Base-by-base conservation (phyloP, 2,888 invertebrate genomes). In the Callyntrura guangdongensis region DNA sequence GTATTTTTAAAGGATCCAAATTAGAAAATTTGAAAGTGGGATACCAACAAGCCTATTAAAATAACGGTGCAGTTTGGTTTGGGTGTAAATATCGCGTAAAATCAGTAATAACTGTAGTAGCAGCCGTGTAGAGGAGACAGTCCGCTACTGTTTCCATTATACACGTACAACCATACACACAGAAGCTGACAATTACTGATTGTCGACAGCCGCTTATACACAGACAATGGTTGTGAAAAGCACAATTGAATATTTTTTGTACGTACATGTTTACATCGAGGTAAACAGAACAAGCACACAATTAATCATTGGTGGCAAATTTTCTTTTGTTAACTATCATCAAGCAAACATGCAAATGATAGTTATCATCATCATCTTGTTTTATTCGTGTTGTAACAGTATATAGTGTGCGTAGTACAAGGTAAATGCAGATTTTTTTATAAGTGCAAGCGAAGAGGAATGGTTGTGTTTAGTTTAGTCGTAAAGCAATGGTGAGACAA, bases 201-300 rank as follows among this genome's bases (percentile, higher is more conserved):
- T 74, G 86, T 86, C 74, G 64, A 67, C 81, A 81, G 81, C 67
- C 77, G 27, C 77, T n/a, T n/a, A 77, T 49, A 61, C 74, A 49
- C 56, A 67, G 17, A 69, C 56, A 69, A 67, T 86, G 12, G 86
- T 69, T 17, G 27, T 47, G 49, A 14, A 36, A 36, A 47, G 45
- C 59, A 74, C 84, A 84, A 56, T 84, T 84, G 84, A 69, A 22
- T 4, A 45, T n/a, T 25, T n/a, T 59, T 49, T 49, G 17, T 49
- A 67, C n/a, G 20, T 61, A n/a, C 79, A 27, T 84, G 69, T 84
- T 84, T 69, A 84, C 47, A 84, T 49, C 64, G 69, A 17, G 14
- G 67, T 53, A 61, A 84, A 67, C 64, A 67, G 25, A 59, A 72
- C 25, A 59, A 17, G 79, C 36, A 14, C 45, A 85, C 59, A 85